Evolutionary conservation across 2,113 vertebrate species (phyloP).

Genomic region (Amphilophus citrinellus): DNA sequence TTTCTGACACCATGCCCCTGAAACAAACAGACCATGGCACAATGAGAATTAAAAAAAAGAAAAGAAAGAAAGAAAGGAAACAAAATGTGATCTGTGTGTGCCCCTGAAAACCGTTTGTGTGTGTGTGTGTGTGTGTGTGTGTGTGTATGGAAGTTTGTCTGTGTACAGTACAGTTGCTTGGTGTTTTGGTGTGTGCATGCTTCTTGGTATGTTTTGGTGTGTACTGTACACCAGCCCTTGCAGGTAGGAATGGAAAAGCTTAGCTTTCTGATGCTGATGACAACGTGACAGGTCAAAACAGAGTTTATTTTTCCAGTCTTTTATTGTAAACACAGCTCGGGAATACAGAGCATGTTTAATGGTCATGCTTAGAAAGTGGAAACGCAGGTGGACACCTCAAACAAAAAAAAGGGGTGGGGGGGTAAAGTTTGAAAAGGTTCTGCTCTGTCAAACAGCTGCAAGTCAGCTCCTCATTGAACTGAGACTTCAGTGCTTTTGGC

Average conservation of each 20-base stretch:
- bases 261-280: constrained; percentile 68
- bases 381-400: constrained; percentile 52
- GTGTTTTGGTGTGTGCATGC: background rate
- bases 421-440: constrained; percentile 37
- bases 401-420: background rate
- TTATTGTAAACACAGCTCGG: constrained; percentile 61
- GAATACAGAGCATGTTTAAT: constrained; percentile 11
- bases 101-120: constrained; percentile 35
- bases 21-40: constrained; percentile 63
- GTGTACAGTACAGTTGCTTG: background rate
- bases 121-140: background rate
- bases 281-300: constrained; percentile 31
- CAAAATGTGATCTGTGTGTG: constrained; percentile 48
- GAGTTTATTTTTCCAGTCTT: constrained; percentile 67
- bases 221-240: constrained; percentile 14
- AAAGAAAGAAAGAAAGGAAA: constrained; percentile 35
- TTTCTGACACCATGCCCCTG: constrained; percentile 66
- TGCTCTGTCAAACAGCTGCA: constrained; percentile 35
- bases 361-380: constrained; percentile 43
- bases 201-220: constrained; percentile 12
- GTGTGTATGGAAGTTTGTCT: constrained; percentile 1
- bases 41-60: constrained; percentile 58
- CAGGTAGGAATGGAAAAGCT: constrained; percentile 10
- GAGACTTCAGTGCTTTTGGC: constrained; percentile 34
- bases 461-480: constrained; percentile 24